These are phyloP conservation scores for Harpagoxenus sublaevis DNA, from an alignment of 2,888 invertebrate species.

Conservation along the genomic window DNA sequence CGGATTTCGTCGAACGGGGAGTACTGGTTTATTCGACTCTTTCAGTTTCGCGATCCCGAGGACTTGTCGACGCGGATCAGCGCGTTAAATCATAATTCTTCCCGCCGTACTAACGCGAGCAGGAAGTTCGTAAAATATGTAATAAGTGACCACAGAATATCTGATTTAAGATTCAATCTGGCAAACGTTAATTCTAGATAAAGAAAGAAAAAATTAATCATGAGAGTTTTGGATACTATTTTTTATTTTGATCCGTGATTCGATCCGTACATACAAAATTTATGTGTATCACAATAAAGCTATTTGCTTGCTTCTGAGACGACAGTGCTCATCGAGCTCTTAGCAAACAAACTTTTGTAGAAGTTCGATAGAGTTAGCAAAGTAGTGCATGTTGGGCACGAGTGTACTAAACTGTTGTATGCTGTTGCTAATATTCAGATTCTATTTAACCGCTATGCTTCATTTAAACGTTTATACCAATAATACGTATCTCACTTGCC, in stretches of 20 bases:
- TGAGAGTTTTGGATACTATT: neutral
- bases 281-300: neutral
- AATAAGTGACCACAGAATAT: neutral
- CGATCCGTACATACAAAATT: neutral
- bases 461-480: conserved; percentile 18
- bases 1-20: neutral
- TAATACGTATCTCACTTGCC: conserved; percentile 13
- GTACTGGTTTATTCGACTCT: neutral
- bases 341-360: conserved; percentile 8
- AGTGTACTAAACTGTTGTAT: conserved; percentile 20
- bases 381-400: neutral
- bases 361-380: conserved; percentile 22
- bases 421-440: conserved; percentile 21
- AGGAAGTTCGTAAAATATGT: neutral
- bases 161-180: neutral
- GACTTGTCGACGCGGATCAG: neutral
- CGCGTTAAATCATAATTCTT: neutral
- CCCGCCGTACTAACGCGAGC: neutral
- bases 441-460: conserved; percentile 17
- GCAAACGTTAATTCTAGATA: neutral
- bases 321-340: conserved; percentile 13
- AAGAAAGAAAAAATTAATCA: neutral
- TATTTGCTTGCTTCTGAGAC: neutral
- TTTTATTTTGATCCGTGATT: neutral
- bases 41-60: neutral